Evolutionary conservation across 2,113 vertebrate species (phyloP).

Genomic region (Pardalotus punctatus): DNA sequence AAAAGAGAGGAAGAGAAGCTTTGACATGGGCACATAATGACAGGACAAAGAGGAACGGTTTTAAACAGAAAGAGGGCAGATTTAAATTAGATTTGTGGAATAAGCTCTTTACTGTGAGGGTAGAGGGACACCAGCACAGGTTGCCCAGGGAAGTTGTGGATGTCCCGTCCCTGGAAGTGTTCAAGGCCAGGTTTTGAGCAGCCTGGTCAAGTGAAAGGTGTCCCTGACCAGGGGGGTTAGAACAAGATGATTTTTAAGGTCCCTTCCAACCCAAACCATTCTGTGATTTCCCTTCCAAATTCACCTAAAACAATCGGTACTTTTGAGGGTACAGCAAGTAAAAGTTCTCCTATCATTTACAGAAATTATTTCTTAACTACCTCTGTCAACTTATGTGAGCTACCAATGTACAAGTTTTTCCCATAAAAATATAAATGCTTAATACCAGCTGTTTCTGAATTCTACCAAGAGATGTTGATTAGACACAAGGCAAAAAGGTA

Average conservation of each 20-base stretch:
- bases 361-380: neutral
- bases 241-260: neutral
- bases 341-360: neutral
- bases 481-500: neutral
- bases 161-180: neutral
- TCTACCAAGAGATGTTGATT: neutral
- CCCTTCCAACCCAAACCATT: neutral
- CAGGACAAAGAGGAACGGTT: neutral
- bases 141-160: neutral
- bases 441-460: neutral
- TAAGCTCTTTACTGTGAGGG: neutral
- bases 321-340: neutral
- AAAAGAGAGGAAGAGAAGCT: neutral
- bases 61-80: neutral
- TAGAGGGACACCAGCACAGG: neutral
- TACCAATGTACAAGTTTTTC: neutral
- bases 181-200: neutral
- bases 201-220: neutral
- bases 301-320: neutral
- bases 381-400: neutral
- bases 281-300: neutral
- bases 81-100: neutral
- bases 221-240: neutral
- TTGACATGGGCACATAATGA: neutral
- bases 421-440: neutral